These are phyloP conservation scores for Timema cristinae DNA, from an alignment of 2,888 invertebrate genomes.

Conservation along the genomic window DNA sequence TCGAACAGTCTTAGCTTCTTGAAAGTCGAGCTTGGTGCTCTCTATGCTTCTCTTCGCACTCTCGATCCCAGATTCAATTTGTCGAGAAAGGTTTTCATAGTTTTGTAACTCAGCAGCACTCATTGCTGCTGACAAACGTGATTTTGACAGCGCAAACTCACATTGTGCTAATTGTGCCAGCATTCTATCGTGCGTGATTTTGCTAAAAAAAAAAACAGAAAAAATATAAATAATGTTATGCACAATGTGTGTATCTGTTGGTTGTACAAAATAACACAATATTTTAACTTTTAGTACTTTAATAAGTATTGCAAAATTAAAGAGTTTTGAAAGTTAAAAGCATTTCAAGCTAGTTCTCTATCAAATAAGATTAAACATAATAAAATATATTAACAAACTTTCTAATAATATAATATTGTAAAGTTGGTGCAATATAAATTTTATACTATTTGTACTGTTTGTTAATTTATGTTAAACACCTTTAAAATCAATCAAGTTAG, in stretches of 20 bases:
- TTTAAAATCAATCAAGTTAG: too few species aligned
- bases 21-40: conserved; percentile 73
- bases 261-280: background rate
- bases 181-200: conserved; percentile 72
- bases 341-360: too few species aligned
- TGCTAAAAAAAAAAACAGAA: conserved; percentile 46
- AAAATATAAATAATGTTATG: background rate
- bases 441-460: too few species aligned
- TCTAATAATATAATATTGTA: too few species aligned
- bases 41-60: conserved; percentile 77
- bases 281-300: conserved; percentile 15
- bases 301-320: background rate
- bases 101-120: conserved; percentile 78
- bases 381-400: too few species aligned
- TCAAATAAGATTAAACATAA: too few species aligned
- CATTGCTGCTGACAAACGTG: conserved; percentile 73
- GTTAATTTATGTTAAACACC: too few species aligned
- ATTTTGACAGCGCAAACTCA: conserved; percentile 82
- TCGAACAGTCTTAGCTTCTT: conserved; percentile 78
- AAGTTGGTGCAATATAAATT: too few species aligned
- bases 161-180: conserved; percentile 79
- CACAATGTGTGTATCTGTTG: too few species aligned
- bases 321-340: too few species aligned
- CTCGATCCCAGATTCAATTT: conserved; percentile 75
- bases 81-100: conserved; percentile 71